These are phyloP conservation scores for Sitta europaea DNA, from an alignment of 2,113 vertebrate species.

Conservation along the genomic window DNA sequence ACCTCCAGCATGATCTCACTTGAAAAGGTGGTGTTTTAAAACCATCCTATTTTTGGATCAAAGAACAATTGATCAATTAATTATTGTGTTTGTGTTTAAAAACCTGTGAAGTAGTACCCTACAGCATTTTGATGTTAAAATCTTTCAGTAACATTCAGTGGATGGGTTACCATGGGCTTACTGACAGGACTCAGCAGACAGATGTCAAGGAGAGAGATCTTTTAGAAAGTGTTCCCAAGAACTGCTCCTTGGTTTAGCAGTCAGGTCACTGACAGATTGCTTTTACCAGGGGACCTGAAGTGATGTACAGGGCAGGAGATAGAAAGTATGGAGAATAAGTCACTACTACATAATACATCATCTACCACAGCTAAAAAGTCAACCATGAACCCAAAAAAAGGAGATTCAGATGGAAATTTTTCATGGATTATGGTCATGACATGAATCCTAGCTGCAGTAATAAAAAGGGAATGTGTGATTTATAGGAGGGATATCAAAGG, in stretches of 20 bases:
- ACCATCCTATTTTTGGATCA: background rate
- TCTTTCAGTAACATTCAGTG: background rate
- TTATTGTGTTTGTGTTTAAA: background rate
- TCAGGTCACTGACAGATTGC: background rate
- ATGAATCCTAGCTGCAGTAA: background rate
- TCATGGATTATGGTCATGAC: background rate
- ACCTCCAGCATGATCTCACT: background rate
- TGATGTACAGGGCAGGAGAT: background rate
- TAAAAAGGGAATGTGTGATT: background rate
- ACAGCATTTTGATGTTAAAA: background rate
- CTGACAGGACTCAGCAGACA: background rate
- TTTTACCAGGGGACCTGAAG: background rate
- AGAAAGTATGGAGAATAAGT: background rate
- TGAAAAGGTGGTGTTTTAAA: background rate
- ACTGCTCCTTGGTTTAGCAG: background rate
- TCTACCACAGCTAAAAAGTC: background rate
- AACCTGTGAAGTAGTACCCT: background rate
- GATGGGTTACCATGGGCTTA: background rate
- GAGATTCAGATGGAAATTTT: background rate
- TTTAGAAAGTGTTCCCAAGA: background rate
- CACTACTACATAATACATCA: background rate
- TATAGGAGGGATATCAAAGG: background rate
- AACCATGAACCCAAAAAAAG: background rate
- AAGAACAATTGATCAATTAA: background rate
- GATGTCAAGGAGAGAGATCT: background rate